These are phyloP conservation scores for Enteromius argenteus DNA, from an alignment of 2,797 vertebrate genomes.

Conservation along the genomic window DNA sequence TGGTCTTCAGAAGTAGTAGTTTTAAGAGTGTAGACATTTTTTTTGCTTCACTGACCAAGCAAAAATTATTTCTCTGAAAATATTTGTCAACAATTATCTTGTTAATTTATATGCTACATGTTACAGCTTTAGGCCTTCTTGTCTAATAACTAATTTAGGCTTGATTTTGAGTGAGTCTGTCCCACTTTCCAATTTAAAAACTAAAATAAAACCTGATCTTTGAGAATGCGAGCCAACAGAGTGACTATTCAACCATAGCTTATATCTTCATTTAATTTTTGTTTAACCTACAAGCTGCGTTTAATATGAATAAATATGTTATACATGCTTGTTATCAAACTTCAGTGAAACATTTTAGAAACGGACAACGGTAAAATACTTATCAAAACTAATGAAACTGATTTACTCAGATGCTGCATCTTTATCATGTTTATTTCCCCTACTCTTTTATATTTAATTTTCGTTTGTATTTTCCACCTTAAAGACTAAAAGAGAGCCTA, in stretches of 20 bases:
- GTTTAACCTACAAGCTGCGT: neutral
- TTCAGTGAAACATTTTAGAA: neutral
- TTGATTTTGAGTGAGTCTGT: neutral
- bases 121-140: neutral
- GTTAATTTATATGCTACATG: neutral
- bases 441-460: neutral
- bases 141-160: neutral
- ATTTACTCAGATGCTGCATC: neutral
- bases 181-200: neutral
- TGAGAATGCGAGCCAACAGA: neutral
- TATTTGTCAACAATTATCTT: neutral
- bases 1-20: neutral
- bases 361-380: neutral
- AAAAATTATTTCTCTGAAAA: neutral
- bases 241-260: neutral
- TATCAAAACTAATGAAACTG: neutral
- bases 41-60: neutral
- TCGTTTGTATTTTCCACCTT: neutral
- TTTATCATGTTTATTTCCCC: neutral
- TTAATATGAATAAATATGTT: neutral
- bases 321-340: neutral
- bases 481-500: constrained; percentile 63
- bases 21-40: no score
- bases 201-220: neutral
- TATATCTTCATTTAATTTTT: neutral